Conservation (phyloP, 2,797 vertebrate genomes). For the Emys orbicularis region DNA sequence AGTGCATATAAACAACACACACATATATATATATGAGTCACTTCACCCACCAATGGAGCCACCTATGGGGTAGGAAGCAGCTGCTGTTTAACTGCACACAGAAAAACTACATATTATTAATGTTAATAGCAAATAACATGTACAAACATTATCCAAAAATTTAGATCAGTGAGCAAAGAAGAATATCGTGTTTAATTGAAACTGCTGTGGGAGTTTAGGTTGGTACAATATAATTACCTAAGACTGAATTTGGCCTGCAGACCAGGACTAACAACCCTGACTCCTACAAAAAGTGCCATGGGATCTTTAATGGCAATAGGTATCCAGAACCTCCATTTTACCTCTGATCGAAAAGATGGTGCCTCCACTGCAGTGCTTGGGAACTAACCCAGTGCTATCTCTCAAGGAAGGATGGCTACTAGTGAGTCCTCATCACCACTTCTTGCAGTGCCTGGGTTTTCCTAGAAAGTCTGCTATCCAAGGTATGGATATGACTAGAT, state of each 20-base stretch:
- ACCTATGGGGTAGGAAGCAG: not conserved
- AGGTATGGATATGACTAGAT: not conserved
- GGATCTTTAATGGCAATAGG: not conserved
- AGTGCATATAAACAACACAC: not conserved
- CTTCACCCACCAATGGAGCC: not conserved
- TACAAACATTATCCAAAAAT: not conserved
- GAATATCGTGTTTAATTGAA: not conserved
- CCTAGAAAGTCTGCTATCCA: not conserved
- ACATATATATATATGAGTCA: fast-evolving
- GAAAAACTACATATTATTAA: not conserved
- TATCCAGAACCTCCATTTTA: not conserved
- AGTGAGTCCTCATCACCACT: not conserved
- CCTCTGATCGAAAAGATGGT: not conserved
- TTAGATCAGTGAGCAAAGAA: not conserved
- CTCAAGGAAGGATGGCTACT: not conserved
- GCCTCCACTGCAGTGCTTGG: not conserved
- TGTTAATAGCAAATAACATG: not conserved
- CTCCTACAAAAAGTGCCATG: not conserved
- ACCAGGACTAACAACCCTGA: not conserved
- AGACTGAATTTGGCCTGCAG: not conserved
- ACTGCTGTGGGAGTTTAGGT: not conserved
- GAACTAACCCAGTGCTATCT: not conserved
- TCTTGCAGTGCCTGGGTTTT: not conserved
- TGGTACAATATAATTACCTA: not conserved
- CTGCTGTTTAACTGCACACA: fast-evolving